phyloP scores from a whole-genome alignment of 2,888 invertebrate genomes.

The Azorinus chamasolen region DNA sequence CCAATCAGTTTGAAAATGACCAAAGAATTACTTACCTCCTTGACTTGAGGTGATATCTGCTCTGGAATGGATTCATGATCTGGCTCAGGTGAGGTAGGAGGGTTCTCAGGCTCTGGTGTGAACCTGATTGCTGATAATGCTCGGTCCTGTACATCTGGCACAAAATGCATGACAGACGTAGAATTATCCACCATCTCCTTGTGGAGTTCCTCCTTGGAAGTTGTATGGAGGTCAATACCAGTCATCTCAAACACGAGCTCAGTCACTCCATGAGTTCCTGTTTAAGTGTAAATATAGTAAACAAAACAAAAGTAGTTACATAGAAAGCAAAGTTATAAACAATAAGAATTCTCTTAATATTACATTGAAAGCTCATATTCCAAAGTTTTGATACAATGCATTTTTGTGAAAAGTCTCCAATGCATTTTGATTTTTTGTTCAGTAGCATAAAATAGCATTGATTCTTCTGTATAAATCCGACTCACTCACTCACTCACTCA shows the following conservation, averaged over 20 bases:
- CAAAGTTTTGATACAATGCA: too few relatives aligned
- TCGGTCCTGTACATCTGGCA: slow-evolving; percentile 74
- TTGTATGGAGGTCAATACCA: slow-evolving; percentile 81
- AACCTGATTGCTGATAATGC: slow-evolving; percentile 55
- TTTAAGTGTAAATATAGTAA: too few relatives aligned
- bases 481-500: too few relatives aligned
- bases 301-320: too few relatives aligned
- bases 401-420: too few relatives aligned
- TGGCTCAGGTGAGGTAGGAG: slow-evolving; percentile 53
- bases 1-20: too few relatives aligned
- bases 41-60: slow-evolving; percentile 40
- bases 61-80: slow-evolving; percentile 52
- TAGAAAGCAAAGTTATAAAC: too few relatives aligned
- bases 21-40: slow-evolving; percentile 46
- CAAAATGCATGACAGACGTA: slow-evolving; percentile 76
- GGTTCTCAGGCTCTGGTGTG: slow-evolving; percentile 51
- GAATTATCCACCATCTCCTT: slow-evolving; percentile 79
- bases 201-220: slow-evolving; percentile 82
- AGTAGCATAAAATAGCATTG: too few relatives aligned
- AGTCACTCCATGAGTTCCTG: slow-evolving; percentile 81
- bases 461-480: too few relatives aligned
- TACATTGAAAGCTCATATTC: too few relatives aligned
- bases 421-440: too few relatives aligned
- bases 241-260: slow-evolving; percentile 84
- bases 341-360: too few relatives aligned